phyloP scores from a whole-genome alignment of 92 coral and sea anemone species.

The Blastomussa wellsi region DNA sequence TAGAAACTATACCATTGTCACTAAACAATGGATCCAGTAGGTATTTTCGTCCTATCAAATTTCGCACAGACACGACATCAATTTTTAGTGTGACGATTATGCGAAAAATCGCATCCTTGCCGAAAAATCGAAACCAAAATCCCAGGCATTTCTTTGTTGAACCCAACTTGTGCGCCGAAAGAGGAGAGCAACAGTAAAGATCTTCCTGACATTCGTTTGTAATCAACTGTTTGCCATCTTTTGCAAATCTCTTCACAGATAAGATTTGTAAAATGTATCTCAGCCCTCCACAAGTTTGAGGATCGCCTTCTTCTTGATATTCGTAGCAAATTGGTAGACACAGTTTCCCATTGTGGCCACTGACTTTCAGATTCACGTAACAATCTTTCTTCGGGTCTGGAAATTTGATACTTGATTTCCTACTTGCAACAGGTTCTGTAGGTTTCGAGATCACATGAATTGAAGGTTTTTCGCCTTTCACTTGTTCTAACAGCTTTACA shows the following conservation, averaged over 20 bases:
- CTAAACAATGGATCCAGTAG: constrained; percentile 19
- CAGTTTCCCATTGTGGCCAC: constrained; percentile 61
- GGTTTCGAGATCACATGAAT: constrained; percentile 65
- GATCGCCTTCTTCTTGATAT: constrained; percentile 62
- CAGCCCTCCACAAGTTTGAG: constrained; percentile 53
- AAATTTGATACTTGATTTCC: constrained; percentile 82
- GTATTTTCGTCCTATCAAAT: constrained; percentile 44
- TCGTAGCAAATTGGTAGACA: constrained; percentile 74
- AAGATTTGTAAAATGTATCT: constrained; percentile 71
- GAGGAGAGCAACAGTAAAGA: constrained; percentile 75
- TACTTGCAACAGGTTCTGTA: constrained; percentile 66
- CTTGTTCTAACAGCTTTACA: constrained; percentile 64
- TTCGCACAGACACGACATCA: constrained; percentile 8
- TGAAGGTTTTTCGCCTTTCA: constrained; percentile 63
- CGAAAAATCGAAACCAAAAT: constrained; percentile 94
- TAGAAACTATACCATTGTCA: constrained; percentile 60
- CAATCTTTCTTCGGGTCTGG: constrained; percentile 92
- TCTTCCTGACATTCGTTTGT: constrained; percentile 39
- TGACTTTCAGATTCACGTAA: constrained; percentile 59
- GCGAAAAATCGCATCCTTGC: constrained; percentile 75
- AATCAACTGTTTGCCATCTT: constrained; percentile 46
- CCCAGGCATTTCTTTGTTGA: constrained; percentile 58
- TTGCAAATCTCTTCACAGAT: constrained; percentile 62
- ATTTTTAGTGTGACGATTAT: constrained; percentile 71
- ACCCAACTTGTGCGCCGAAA: constrained; percentile 57